These are phyloP conservation scores for Mycteria americana DNA, from an alignment of 2,797 vertebrate species.

Conservation along the genomic window DNA sequence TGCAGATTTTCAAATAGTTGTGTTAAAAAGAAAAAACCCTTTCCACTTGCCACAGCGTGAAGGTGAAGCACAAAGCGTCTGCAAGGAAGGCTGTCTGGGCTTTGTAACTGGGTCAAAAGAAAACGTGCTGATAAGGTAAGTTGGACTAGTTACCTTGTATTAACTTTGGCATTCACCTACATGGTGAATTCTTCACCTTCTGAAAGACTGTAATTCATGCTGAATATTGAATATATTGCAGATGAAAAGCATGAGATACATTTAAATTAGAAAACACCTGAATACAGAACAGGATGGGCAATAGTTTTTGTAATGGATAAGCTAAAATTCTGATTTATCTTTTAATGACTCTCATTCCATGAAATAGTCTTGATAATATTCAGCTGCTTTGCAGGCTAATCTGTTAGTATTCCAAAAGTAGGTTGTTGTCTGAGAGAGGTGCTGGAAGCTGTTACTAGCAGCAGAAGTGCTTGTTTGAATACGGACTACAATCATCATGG, in stretches of 20 bases:
- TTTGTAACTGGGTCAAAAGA: background rate
- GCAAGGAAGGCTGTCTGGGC: background rate
- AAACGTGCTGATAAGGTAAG: constrained; percentile 27
- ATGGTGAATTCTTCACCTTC: background rate
- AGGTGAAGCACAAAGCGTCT: background rate
- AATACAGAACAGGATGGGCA: background rate
- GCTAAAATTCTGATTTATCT: background rate
- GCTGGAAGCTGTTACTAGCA: background rate
- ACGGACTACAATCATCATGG: background rate
- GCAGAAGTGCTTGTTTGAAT: background rate
- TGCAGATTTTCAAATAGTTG: background rate
- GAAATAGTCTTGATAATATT: background rate
- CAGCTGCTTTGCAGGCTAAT: background rate
- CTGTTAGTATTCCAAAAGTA: background rate
- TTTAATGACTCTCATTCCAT: background rate
- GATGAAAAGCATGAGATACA: background rate
- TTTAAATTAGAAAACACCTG: background rate
- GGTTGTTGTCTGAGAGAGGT: background rate
- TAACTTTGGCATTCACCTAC: background rate
- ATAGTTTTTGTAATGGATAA: background rate
- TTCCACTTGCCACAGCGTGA: background rate
- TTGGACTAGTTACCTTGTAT: background rate
- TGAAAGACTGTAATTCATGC: background rate
- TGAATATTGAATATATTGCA: background rate
- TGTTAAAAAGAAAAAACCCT: background rate